These are phyloP conservation scores for Liposcelis brunnea DNA, from an alignment of 2,888 invertebrate genomes.

Conservation along the genomic window DNA sequence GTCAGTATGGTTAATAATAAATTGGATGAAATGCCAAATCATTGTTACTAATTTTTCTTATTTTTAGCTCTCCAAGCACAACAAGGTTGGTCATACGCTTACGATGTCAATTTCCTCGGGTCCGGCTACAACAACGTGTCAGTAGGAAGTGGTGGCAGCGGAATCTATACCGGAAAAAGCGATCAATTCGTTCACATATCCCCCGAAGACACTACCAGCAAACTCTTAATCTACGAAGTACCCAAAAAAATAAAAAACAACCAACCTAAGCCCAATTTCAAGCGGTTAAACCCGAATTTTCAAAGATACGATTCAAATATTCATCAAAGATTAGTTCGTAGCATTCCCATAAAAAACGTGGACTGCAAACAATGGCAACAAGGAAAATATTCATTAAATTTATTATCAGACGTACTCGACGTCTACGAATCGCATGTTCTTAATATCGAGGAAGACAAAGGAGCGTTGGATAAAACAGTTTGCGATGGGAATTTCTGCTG, in stretches of 20 bases:
- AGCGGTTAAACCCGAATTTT: too few relatives aligned
- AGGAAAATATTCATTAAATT: too few relatives aligned
- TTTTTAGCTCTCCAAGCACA: slow-evolving; percentile 45
- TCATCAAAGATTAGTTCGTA: too few relatives aligned
- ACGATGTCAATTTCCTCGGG: slow-evolving; percentile 50
- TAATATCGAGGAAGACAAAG: neutral
- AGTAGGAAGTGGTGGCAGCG: slow-evolving; percentile 49
- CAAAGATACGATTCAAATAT: too few relatives aligned
- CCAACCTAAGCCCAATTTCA: too few relatives aligned
- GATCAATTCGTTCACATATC: slow-evolving; percentile 31
- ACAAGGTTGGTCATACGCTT: slow-evolving; percentile 46
- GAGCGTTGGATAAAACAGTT: slow-evolving; percentile 7
- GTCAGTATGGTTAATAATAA: slow-evolving; percentile 23
- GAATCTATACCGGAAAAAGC: slow-evolving; percentile 44
- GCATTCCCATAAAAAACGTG: too few relatives aligned
- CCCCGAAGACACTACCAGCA: slow-evolving; percentile 29
- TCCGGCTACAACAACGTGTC: slow-evolving; percentile 48
- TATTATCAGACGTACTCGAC: too few relatives aligned
- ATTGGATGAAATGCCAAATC: too few relatives aligned
- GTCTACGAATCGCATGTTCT: neutral
- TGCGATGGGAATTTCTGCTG: slow-evolving; percentile 24
- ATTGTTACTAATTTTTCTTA: too few relatives aligned
- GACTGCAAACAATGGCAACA: too few relatives aligned
- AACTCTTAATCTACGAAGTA: slow-evolving; percentile 29
- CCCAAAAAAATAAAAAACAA: slow-evolving; percentile 26